Conservation (phyloP, 1,140 invertebrate species). For the Zaprionus africanus region DNA sequence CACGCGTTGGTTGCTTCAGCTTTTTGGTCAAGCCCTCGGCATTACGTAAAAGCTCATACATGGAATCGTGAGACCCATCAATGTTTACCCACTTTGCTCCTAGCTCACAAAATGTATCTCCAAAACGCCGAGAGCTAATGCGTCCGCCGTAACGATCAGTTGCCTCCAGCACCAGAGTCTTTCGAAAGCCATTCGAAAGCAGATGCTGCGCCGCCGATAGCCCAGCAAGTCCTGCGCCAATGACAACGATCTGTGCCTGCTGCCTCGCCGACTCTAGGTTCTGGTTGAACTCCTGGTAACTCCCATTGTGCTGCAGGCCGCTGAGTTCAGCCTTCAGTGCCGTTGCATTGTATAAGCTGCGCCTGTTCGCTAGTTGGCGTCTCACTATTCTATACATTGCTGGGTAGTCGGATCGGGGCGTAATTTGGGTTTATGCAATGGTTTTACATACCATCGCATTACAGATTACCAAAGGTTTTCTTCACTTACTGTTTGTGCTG, state of each 20-base stretch:
- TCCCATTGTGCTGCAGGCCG: slow-evolving; percentile 24
- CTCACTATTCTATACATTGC: slow-evolving; percentile 44
- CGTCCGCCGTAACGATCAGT: slow-evolving; percentile 91
- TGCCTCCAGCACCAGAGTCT: slow-evolving; percentile 90
- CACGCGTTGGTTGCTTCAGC: slow-evolving; percentile 50
- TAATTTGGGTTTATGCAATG: background rate
- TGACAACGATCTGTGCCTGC: slow-evolving; percentile 88
- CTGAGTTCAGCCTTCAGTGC: slow-evolving; percentile 59
- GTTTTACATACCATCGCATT: slow-evolving; percentile 61
- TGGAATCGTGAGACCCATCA: slow-evolving; percentile 69
- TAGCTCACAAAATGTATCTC: slow-evolving; percentile 90
- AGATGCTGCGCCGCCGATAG: slow-evolving; percentile 90
- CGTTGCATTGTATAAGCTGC: slow-evolving; percentile 70
- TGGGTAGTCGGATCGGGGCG: background rate
- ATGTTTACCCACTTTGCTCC: slow-evolving; percentile 86
- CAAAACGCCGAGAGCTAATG: slow-evolving; percentile 90
- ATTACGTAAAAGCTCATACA: slow-evolving; percentile 71
- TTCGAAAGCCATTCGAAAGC: slow-evolving; percentile 88
- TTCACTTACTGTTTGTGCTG: slow-evolving; percentile 6
- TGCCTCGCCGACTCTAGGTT: slow-evolving; percentile 56
- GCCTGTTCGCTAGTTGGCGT: slow-evolving; percentile 39
- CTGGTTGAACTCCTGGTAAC: slow-evolving; percentile 21
- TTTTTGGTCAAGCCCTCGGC: slow-evolving; percentile 62
- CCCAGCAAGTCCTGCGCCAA: slow-evolving; percentile 91
- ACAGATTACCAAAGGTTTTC: slow-evolving; percentile 25